These are phyloP conservation scores for Reticulitermes lucifugus DNA, from an alignment of 2,888 invertebrate species.

Conservation along the genomic window DNA sequence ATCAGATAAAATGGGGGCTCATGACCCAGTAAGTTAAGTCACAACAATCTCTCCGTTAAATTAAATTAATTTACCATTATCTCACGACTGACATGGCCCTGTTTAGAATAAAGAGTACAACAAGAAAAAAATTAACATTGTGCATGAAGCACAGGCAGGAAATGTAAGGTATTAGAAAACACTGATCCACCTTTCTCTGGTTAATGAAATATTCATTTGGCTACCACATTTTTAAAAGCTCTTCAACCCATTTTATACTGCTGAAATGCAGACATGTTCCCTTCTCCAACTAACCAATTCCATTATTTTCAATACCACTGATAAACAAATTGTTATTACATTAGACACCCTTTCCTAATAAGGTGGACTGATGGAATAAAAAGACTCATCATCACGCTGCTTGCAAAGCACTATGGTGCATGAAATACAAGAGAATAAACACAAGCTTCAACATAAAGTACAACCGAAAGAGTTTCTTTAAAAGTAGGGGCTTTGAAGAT, in stretches of 20 bases:
- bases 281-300: background rate
- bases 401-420: conserved; percentile 37
- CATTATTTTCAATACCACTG: background rate
- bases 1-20: too few species aligned
- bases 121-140: too few species aligned
- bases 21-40: too few species aligned
- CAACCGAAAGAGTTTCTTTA: background rate
- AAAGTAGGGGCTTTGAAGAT: background rate
- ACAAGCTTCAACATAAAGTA: background rate
- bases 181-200: too few species aligned
- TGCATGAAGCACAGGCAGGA: too few species aligned
- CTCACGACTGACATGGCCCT: too few species aligned
- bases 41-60: too few species aligned
- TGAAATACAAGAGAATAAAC: background rate
- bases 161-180: too few species aligned
- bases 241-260: background rate
- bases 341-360: conserved; percentile 43
- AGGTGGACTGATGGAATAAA: conserved; percentile 51
- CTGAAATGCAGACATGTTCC: background rate
- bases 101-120: too few species aligned
- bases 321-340: background rate
- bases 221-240: too few species aligned
- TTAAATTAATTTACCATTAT: too few species aligned
- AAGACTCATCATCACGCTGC: conserved; percentile 46
- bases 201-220: too few species aligned